Conservation (phyloP, 2,113 vertebrate species). For the Mormoops blainvillei region DNA sequence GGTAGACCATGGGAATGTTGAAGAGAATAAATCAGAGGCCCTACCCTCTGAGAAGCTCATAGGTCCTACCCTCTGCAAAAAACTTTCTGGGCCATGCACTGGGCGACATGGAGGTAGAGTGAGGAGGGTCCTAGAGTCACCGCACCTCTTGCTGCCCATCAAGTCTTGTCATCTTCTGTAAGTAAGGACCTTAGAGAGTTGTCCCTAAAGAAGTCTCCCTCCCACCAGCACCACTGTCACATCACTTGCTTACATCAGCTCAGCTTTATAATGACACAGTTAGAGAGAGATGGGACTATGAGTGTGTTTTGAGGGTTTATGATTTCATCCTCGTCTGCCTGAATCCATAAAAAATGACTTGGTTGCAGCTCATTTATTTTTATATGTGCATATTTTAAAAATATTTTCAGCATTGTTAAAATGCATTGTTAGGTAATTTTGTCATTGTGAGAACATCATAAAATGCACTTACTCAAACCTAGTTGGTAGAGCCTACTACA, state of each 20-base stretch:
- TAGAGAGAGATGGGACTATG: not conserved
- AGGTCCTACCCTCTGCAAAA: no score
- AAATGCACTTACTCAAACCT: not conserved
- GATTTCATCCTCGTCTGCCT: not conserved
- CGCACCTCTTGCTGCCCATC: no score
- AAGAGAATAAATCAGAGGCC: not conserved
- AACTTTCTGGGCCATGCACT: no score
- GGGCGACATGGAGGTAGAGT: fast-evolving
- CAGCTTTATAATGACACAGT: not conserved
- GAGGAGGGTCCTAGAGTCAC: fast-evolving
- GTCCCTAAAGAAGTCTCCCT: not conserved
- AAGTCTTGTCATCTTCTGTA: not conserved
- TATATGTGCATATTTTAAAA: not conserved
- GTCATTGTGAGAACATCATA: not conserved
- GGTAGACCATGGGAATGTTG: not conserved
- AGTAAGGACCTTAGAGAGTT: not conserved
- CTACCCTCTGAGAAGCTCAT: not conserved
- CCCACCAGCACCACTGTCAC: not conserved
- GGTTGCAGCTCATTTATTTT: not conserved
- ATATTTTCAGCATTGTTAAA: not conserved
- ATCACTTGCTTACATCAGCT: not conserved
- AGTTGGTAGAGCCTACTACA: not conserved
- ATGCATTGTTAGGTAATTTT: not conserved
- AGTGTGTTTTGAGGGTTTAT: not conserved
- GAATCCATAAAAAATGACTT: not conserved